These are phyloP conservation scores for Holacanthus passer DNA, from an alignment of 2,113 vertebrate species.

Conservation along the genomic window DNA sequence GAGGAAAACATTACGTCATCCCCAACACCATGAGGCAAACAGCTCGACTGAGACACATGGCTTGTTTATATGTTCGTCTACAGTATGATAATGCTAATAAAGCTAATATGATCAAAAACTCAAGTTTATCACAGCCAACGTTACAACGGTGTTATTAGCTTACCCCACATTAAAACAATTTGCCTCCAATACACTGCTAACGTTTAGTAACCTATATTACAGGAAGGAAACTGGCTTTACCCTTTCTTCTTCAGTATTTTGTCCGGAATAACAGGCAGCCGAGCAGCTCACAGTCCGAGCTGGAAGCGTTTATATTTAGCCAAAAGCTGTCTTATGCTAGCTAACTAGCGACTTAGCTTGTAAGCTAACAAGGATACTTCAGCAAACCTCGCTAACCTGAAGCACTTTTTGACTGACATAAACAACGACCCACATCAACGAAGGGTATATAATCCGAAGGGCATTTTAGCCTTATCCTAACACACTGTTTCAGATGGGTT, in stretches of 20 bases:
- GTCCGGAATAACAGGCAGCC: neutral
- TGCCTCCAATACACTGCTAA: neutral
- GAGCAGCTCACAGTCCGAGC: no score
- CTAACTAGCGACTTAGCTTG: slow-evolving; percentile 41
- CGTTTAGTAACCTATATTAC: neutral
- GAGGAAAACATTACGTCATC: slow-evolving; percentile 73
- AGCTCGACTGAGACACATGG: neutral
- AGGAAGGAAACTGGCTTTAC: slow-evolving; percentile 30
- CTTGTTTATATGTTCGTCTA: neutral
- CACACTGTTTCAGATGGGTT: neutral
- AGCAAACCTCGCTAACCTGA: neutral
- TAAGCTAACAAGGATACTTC: slow-evolving; percentile 31
- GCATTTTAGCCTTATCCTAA: neutral
- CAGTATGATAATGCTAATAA: no score
- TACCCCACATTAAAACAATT: neutral
- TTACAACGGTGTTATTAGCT: slow-evolving; percentile 1
- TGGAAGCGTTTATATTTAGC: no score
- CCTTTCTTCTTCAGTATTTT: slow-evolving; percentile 6
- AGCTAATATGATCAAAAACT: neutral
- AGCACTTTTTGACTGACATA: neutral
- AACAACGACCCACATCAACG: neutral
- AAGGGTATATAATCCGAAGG: neutral
- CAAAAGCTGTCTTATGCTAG: slow-evolving; percentile 14
- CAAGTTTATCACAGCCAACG: neutral
- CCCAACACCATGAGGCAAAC: slow-evolving; percentile 17